phyloP scores from a whole-genome alignment of 2,113 vertebrate species.

The Gallinago undulata region DNA sequence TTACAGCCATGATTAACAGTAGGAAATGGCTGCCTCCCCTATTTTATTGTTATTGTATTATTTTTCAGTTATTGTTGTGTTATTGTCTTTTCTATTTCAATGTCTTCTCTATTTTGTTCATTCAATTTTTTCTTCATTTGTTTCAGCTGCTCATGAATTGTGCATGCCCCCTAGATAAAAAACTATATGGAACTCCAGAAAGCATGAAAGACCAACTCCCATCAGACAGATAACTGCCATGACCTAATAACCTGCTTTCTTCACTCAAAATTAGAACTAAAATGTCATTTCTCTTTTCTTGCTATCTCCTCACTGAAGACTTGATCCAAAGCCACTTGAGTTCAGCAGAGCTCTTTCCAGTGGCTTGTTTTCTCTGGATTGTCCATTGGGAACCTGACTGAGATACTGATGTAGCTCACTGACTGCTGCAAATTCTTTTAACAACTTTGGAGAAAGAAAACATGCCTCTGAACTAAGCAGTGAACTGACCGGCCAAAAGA shows the following conservation, averaged over 20 bases:
- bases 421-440: not conserved
- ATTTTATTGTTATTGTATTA: not conserved
- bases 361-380: not conserved
- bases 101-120: not conserved
- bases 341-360: not conserved
- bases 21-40: not conserved
- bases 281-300: not conserved
- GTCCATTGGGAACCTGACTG: not conserved
- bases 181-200: not conserved
- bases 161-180: not conserved
- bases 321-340: not conserved
- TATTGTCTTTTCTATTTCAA: not conserved
- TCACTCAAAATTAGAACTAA: not conserved
- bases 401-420: not conserved
- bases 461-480: not conserved
- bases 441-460: not conserved
- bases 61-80: not conserved
- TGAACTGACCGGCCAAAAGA: not conserved
- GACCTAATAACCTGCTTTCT: conserved; percentile 7
- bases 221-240: not conserved
- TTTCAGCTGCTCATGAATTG: not conserved
- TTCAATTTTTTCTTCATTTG: not conserved
- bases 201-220: not conserved
- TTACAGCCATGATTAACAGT: not conserved
- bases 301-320: not conserved